These are phyloP conservation scores for Neosalanx taihuensis DNA, from an alignment of 2,797 vertebrate species.

Conservation along the genomic window DNA sequence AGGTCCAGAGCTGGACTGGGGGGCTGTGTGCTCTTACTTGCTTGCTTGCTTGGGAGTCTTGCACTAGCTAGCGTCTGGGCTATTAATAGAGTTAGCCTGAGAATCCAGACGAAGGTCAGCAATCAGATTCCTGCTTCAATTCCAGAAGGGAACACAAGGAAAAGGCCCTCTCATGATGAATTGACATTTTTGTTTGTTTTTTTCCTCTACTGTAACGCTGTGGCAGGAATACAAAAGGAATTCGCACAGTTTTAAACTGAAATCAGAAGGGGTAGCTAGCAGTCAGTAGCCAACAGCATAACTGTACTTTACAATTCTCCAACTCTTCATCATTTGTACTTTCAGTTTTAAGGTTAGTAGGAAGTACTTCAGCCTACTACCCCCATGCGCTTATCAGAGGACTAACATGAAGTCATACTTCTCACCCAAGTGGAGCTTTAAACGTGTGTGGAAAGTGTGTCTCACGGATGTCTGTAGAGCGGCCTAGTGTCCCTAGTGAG, in stretches of 20 bases:
- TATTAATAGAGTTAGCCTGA: conserved; percentile 78
- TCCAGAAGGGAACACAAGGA: conserved; percentile 45
- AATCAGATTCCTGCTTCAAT: conserved; percentile 66
- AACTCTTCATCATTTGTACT: not conserved
- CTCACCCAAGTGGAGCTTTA: conserved; percentile 30
- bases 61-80: conserved; percentile 60
- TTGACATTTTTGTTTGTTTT: conserved; percentile 54
- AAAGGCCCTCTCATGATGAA: conserved; percentile 42
- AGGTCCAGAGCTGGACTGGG: conserved; percentile 26
- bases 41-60: conserved; percentile 67
- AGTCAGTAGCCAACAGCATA: not conserved
- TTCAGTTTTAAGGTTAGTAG: not conserved
- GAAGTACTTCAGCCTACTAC: conserved; percentile 16
- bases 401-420: conserved; percentile 22
- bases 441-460: conserved; percentile 3
- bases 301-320: conserved; percentile 10
- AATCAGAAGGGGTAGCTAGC: conserved; percentile 10
- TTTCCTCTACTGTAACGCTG: not conserved
- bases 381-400: conserved; percentile 8
- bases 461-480: not conserved
- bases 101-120: conserved; percentile 75
- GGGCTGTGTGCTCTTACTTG: conserved; percentile 31
- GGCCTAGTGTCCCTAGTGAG: not conserved
- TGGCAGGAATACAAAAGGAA: not conserved
- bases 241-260: not conserved